These are phyloP conservation scores for Hemicrepidius hirtus DNA, from an alignment of 2,888 invertebrate genomes.

Conservation along the genomic window DNA sequence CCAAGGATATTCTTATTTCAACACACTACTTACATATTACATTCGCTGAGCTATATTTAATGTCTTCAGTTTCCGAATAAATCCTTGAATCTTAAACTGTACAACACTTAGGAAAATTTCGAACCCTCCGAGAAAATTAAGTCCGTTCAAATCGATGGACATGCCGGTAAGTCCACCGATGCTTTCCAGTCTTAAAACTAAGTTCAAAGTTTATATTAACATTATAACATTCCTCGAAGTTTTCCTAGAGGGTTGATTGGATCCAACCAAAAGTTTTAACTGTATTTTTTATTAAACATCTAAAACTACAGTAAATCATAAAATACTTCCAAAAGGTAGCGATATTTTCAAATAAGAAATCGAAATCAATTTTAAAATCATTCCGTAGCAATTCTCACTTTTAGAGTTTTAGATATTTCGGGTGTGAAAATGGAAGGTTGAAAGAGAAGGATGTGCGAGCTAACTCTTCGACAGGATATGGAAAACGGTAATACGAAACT, in stretches of 20 bases:
- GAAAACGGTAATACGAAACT: conserved; percentile 51
- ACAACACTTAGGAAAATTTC: conserved; percentile 6
- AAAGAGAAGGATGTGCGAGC: conserved; percentile 41
- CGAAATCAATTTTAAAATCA: not conserved
- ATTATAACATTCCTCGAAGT: conserved; percentile 24
- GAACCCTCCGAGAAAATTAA: conserved; percentile 24
- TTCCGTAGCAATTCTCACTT: not conserved
- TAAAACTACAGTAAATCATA: not conserved
- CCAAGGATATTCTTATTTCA: not conserved
- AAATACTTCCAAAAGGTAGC: not conserved
- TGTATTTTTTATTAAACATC: conserved; percentile 5
- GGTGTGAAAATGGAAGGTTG: conserved; percentile 26
- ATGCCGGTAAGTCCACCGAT: conserved; percentile 22
- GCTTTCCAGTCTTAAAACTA: conserved; percentile 25
- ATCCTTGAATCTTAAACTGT: not conserved
- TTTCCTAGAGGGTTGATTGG: conserved; percentile 21
- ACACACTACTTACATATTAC: not conserved
- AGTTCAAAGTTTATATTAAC: conserved; percentile 31
- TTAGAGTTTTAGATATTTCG: not conserved
- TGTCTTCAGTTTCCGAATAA: conserved; percentile 13
- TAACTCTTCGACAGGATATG: conserved; percentile 46
- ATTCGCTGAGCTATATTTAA: not conserved
- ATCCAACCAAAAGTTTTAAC: not conserved
- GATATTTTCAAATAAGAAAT: not conserved
- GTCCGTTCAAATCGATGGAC: conserved; percentile 25